Evolutionary conservation across 1,140 invertebrate species (phyloP).

Genomic region (Drosophila baimaii): DNA sequence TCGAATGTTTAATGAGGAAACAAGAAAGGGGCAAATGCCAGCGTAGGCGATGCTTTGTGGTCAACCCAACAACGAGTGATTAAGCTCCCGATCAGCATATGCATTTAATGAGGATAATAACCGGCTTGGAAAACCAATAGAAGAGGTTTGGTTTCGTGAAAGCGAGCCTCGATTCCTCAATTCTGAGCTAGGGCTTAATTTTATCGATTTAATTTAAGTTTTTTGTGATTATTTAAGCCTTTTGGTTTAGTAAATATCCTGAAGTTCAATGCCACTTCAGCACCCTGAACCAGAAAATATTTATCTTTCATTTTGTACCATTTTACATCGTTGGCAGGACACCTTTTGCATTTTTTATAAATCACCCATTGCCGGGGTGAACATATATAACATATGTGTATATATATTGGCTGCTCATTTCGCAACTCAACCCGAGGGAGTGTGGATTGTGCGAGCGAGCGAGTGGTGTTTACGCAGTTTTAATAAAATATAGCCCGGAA

Average conservation of each 20-base stretch:
- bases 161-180: no score
- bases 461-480: slow-evolving; percentile 57
- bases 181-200: not conserved
- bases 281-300: slow-evolving; percentile 7
- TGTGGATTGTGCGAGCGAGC: slow-evolving; percentile 14
- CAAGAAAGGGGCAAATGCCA: slow-evolving; percentile 33
- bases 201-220: not conserved
- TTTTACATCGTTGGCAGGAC: not conserved
- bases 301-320: slow-evolving; percentile 10
- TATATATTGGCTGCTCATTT: slow-evolving; percentile 51
- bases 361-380: slow-evolving; percentile 9
- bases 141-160: not conserved
- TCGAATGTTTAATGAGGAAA: slow-evolving; percentile 50
- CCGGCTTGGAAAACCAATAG: not conserved
- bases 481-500: slow-evolving; percentile 61
- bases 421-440: not conserved
- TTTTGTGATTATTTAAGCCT: slow-evolving; percentile 31
- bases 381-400: not conserved
- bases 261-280: not conserved
- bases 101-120: slow-evolving; percentile 28
- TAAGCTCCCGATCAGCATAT: slow-evolving; percentile 7
- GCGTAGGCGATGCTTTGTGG: slow-evolving; percentile 16
- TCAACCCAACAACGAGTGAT: slow-evolving; percentile 8
- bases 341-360: slow-evolving; percentile 37
- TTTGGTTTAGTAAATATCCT: not conserved